Conservation (phyloP, 2,113 vertebrate species). For the Cochlearius cochlearius region DNA sequence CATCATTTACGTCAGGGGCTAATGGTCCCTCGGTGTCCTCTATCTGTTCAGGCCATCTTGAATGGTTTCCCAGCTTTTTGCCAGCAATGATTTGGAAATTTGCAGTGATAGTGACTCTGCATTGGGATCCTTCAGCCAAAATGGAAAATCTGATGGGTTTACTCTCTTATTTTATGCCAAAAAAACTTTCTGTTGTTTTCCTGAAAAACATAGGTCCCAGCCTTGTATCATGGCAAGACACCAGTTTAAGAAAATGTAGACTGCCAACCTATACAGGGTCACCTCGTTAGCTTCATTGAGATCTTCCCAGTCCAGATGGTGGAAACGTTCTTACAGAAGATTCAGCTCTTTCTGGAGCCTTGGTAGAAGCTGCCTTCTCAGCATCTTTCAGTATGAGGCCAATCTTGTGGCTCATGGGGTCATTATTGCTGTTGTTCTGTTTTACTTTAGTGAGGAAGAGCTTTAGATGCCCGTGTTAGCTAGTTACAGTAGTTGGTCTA, state of each 20-base stretch:
- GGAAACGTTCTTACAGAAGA: background rate
- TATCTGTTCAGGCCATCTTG: background rate
- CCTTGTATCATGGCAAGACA: background rate
- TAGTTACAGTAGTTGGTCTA: background rate
- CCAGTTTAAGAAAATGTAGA: background rate
- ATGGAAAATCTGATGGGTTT: background rate
- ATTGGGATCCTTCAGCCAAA: background rate
- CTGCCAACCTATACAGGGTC: background rate
- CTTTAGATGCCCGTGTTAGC: background rate
- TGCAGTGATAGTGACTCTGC: background rate
- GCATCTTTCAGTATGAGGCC: background rate
- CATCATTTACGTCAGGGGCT: background rate
- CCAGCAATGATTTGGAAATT: background rate
- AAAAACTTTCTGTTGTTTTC: background rate
- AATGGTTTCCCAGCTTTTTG: background rate
- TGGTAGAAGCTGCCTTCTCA: background rate
- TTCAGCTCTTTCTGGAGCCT: background rate
- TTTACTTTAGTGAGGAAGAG: background rate
- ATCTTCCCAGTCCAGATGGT: background rate
- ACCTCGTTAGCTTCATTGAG: rapidly evolving
- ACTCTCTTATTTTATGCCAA: background rate
- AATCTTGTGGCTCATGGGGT: background rate
- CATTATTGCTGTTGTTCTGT: background rate
- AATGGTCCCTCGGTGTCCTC: background rate
- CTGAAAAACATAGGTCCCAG: background rate